A percentile compares a stretch with the other conserved stretches of the same genome.
These are phyloP conservation scores for Thecophora atra DNA, from an alignment of 2,888 invertebrate species.

Conservation along the genomic window DNA sequence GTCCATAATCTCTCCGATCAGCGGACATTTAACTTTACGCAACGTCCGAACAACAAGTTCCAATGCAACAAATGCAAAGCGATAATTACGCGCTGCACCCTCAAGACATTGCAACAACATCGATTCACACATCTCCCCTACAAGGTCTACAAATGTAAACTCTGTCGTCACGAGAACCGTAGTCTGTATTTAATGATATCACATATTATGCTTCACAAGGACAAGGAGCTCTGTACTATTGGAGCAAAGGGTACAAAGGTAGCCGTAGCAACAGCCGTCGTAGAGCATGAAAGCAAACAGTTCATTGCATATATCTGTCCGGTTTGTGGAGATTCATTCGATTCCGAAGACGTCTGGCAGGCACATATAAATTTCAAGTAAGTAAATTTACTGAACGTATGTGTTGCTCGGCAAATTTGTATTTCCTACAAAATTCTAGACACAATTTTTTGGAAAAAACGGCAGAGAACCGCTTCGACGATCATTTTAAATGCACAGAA, in stretches of 20 bases:
- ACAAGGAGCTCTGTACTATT: slow-evolving; percentile 24
- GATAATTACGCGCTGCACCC: slow-evolving; percentile 37
- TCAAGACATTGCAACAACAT: slow-evolving; percentile 40
- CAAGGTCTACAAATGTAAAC: slow-evolving; percentile 39
- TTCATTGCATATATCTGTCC: slow-evolving; percentile 39
- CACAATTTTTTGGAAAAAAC: slow-evolving; percentile 41
- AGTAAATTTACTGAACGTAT: not conserved
- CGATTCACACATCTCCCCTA: slow-evolving; percentile 38
- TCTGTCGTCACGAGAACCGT: slow-evolving; percentile 37
- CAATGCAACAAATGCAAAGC: slow-evolving; percentile 34
- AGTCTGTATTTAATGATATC: slow-evolving; percentile 40
- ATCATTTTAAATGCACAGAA: slow-evolving; percentile 40
- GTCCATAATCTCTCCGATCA: slow-evolving; percentile 36
- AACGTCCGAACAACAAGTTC: slow-evolving; percentile 37
- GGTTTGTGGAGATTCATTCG: slow-evolving; percentile 37
- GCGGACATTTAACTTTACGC: slow-evolving; percentile 37
- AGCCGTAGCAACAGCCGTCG: slow-evolving; percentile 5
- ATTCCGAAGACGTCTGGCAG: slow-evolving; percentile 37
- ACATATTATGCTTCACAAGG: slow-evolving; percentile 40
- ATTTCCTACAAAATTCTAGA: slow-evolving; percentile 11
- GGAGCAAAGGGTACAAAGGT: not conserved
- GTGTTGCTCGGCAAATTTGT: not conserved
- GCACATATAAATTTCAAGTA: slow-evolving; percentile 41
- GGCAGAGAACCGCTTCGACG: slow-evolving; percentile 39
- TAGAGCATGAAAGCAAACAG: slow-evolving; percentile 36